Conservation (phyloP, 2,888 invertebrate genomes). For the Fragum fragum region DNA sequence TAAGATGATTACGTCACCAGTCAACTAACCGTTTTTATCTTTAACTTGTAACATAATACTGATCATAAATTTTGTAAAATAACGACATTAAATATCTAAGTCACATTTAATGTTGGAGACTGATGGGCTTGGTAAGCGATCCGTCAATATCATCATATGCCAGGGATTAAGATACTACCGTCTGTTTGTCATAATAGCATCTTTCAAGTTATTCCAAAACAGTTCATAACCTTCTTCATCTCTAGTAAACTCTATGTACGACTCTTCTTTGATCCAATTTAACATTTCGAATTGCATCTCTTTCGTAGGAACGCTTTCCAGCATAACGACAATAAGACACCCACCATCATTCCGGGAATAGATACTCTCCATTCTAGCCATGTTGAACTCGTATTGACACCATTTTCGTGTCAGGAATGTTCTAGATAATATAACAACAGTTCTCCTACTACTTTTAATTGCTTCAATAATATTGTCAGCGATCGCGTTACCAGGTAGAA, state of each 20-base stretch:
- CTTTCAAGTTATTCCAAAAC: conserved; percentile 26
- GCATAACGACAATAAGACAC: conserved; percentile 26
- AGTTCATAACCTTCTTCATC: conserved; percentile 21
- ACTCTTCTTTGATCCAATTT: conserved; percentile 37
- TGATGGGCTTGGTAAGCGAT: too few relatives aligned
- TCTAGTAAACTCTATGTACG: conserved; percentile 20
- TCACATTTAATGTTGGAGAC: too few relatives aligned
- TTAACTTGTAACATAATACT: too few relatives aligned
- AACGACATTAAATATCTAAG: too few relatives aligned
- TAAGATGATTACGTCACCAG: too few relatives aligned
- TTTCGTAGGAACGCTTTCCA: conserved; percentile 23
- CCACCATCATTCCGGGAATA: conserved; percentile 36
- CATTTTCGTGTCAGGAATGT: conserved; percentile 64
- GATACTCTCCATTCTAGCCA: conserved; percentile 66
- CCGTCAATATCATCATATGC: too few relatives aligned
- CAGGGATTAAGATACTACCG: too few relatives aligned
- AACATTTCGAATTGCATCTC: conserved; percentile 35
- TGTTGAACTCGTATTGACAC: conserved; percentile 73
- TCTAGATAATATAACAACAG: conserved; percentile 61
- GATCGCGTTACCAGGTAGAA: conserved; percentile 65
- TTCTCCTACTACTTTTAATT: conserved; percentile 68
- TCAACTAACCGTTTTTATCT: too few relatives aligned
- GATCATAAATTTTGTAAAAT: too few relatives aligned
- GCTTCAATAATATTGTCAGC: conserved; percentile 67
- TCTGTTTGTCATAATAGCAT: conserved; percentile 7